Evolutionary conservation across 2,113 vertebrate genomes (phyloP), one percentile per base, ranked within the genome.

Genomic region (Ptilonorhynchus violaceus): DNA sequence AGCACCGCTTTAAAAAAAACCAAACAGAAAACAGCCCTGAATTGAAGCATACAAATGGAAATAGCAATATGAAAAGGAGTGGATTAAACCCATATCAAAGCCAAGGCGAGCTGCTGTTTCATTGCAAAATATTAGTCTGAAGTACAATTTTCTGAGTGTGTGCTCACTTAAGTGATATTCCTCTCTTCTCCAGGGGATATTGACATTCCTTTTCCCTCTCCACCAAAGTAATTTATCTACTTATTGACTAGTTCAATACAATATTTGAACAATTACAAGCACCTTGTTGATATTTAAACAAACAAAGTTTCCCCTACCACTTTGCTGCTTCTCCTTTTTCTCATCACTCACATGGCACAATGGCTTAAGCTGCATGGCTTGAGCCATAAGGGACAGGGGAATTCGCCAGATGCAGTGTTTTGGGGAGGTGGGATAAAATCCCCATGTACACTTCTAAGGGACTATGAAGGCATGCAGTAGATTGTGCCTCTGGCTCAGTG

Each of bases 391-490:
- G 68, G 28, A 10, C 35, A 49, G 9, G 1, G 13, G 16, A 11
- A 31, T 64, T 53, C 8, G 0, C 39, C 37, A 44, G 53, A 15
- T 8, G 0, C 22, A 8, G 16, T 46, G 11, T 39, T 79, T 58
- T 37, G 46, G 44, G 53, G 33, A 46, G 25, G 35, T 1, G 46
- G 39, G 39, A 35, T n/a, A 50, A 70, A 68, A 88, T 28, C 15
- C 46, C 44, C 21, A 5, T 0, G 1, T 25, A 28, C 7, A 15
- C 67, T 37, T 39, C 4, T 6, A 0, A 0, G 44, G 10, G 5
- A 22, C 15, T 39, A 9, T 30, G 19, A 62, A 62, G 25, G 41
- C 11, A 25, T 44, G 27, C 2, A 1, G 50, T 12, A 33, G n/a
- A 44, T 49, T 4, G 11, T 82, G 56, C 42, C n/a, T 44, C 37